Evolutionary conservation across 2,888 invertebrate species (phyloP), one percentile per base, ranked within the genome.

Genomic region (Drosophila nigritarsus): DNA sequence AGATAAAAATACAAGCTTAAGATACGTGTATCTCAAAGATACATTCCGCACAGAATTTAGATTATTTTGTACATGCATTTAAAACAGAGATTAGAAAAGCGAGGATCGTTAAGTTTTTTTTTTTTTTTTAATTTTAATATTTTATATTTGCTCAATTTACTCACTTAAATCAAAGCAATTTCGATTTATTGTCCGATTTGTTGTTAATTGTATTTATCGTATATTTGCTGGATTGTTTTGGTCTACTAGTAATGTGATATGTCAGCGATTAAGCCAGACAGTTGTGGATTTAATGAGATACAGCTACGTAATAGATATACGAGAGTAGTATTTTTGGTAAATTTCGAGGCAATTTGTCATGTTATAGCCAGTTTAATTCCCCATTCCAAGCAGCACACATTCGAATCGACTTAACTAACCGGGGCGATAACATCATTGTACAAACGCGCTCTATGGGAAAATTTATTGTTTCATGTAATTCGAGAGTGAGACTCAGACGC

Each of bases 401-500:
- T 45, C 45, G 24, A 45, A 61, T 62, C 54, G 63, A 63, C 59
- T 76, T 68, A 65, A 48, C 75, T 75, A 65, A 62, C 58, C 62
- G 48, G 40, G 38, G 50, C 61, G 78, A 78, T 78, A 65, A 36
- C 58, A 80, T 80, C 76, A 11, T 24, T 58, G 34, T 45, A 65
- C 64, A 63, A 65, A 24, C 55, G 65, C 51, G 65, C 42, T 64
- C 69, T 67, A 74, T 78, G 78, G 65, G 79, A 74, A 78, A 78
- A 78, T 78, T 78, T 78, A 78, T 82, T 64, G 78, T 78, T 67
- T 66, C 75, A 55, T 82, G 86, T 75, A 82, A 85, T 72, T 62
- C 72, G 72, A 78, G 54, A 18, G 54, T n/a, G 34, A 20, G 30
- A 53, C 9, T 9, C 40, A 75, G 36, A 11, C 30, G 13, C 18